Percentiles rank a stretch among this genome's conserved stretches.
Evolutionary conservation across 2,113 vertebrate species (phyloP).

Genomic region (Chinchilla lanigera): DNA sequence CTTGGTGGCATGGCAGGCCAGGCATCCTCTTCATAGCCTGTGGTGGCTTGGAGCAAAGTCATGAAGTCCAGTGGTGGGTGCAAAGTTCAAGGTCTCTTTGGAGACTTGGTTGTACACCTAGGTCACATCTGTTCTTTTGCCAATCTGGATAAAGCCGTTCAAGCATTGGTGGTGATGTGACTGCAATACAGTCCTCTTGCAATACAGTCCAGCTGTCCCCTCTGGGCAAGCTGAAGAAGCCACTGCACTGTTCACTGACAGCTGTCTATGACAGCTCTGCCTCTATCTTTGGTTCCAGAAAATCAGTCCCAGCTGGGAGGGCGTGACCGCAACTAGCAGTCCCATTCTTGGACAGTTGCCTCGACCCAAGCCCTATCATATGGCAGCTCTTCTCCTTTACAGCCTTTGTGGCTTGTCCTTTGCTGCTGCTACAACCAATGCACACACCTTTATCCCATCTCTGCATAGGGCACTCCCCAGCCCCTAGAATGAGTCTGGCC

Average conservation of each 20-base stretch:
- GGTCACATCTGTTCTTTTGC: background rate
- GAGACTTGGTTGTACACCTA: background rate
- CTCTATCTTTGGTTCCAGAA: background rate
- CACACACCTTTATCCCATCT: background rate
- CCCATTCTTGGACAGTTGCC: background rate
- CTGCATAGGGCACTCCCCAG: background rate
- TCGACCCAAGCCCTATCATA: background rate
- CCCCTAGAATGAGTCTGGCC: background rate
- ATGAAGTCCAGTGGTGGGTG: too few species aligned
- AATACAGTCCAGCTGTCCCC: background rate
- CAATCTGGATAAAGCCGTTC: background rate
- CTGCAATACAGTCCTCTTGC: background rate
- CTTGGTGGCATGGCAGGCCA: background rate
- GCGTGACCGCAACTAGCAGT: background rate
- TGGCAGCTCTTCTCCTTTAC: background rate
- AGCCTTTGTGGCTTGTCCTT: background rate
- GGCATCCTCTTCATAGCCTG: background rate
- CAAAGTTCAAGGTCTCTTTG: background rate
- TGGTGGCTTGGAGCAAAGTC: background rate
- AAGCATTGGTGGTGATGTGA: too few species aligned
- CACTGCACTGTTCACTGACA: background rate
- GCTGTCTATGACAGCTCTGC: background rate
- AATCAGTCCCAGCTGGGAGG: background rate
- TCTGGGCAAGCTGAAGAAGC: background rate
- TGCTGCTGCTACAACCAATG: background rate